These are phyloP conservation scores for Nicator chloris DNA, from an alignment of 2,113 vertebrate species.

Conservation along the genomic window DNA sequence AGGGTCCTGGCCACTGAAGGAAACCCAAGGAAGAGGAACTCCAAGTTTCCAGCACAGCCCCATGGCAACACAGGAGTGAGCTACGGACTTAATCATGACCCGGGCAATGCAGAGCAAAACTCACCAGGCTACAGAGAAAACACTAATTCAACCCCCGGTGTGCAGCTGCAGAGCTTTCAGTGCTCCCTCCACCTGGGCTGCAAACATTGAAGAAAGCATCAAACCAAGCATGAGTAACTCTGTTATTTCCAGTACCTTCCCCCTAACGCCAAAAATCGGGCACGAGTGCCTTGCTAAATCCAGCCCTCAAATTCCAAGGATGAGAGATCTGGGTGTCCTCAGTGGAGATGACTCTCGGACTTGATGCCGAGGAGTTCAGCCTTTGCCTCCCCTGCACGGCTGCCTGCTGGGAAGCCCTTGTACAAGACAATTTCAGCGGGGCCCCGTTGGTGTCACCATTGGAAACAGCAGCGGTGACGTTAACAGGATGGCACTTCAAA, in stretches of 20 bases:
- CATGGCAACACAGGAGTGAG: neutral
- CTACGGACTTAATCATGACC: neutral
- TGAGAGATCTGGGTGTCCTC: neutral
- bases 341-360: neutral
- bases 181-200: neutral
- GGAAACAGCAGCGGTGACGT: conserved; percentile 56
- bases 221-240: neutral
- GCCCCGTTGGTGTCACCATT: conserved; percentile 34
- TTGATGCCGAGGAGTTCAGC: neutral
- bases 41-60: neutral
- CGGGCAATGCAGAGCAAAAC: neutral
- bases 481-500: conserved; percentile 41
- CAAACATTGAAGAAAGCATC: neutral
- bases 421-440: conserved; percentile 1
- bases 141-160: neutral
- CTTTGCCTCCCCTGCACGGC: neutral
- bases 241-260: neutral
- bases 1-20: neutral
- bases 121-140: neutral
- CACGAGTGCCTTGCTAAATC: neutral
- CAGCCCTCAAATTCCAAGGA: neutral
- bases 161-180: neutral
- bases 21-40: neutral
- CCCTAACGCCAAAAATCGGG: neutral
- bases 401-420: conserved; percentile 29